Base-by-base conservation (phyloP, 2,888 invertebrate genomes). In the Lymantria dispar region DNA sequence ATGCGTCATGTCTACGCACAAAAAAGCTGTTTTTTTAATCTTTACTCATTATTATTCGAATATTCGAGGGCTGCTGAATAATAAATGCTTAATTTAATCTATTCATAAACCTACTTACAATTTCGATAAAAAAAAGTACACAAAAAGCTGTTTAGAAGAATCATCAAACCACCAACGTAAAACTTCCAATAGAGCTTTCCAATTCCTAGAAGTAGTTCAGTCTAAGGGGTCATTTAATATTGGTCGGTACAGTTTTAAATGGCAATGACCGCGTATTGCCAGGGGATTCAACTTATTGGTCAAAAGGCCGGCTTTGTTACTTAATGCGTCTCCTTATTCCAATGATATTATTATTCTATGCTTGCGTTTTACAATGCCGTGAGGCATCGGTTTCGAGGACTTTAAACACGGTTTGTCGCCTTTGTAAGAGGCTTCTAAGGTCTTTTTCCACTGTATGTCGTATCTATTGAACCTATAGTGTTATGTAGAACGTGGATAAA, bases 261-360 rank as follows among this genome's bases (percentile, higher is more conserved):
- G 85, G 78, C 85, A 85, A 78, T 80, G 86, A 85, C 83, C 83
- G 76, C 63, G 60, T 60, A 64, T 64, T 63, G 37, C 43, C 41
- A 47, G 54, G 57, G 60, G 61, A 63, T 58, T 71, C 40, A 40
- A 40, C 15, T 40, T 61, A 70, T 61, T 71, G 63, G 57, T 68
- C 56, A 54, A 55, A 58, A 52, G 56, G 54, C 53, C 45, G 42
- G 48, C 45, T 56, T 60, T 46, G 50, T 60, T 64, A 64, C 49
- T 57, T 66, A 64, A 63, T 50, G 50, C 62, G 57, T 53, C 46
- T 47, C 43, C 56, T 37, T 49, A 29, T 38, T 38, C 12, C 12
- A 22, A 3, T 22, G 22, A 22, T 22, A 22, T 22, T 22, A 22
- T 22, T 22, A 22, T 22, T 2, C 22, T 22, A 22, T 22, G 22